These are phyloP conservation scores for Aphelocoma californica DNA, from an alignment of 2,797 vertebrate species.

Conservation along the genomic window DNA sequence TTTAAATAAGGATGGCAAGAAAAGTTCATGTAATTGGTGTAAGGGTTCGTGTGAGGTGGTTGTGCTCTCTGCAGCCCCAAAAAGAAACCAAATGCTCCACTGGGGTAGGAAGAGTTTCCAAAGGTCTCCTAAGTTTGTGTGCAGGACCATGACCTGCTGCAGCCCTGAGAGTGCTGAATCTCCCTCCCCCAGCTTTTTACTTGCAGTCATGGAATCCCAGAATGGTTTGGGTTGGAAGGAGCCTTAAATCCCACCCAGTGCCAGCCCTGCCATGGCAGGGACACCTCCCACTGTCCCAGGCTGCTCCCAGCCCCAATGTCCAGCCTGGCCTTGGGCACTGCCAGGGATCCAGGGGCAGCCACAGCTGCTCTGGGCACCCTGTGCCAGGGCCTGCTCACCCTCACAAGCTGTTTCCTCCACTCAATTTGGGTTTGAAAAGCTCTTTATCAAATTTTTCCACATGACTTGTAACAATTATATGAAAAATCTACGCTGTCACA, in stretches of 20 bases:
- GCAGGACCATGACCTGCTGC: neutral
- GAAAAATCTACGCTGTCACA: neutral
- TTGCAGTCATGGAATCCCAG: neutral
- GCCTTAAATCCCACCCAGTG: accelerated
- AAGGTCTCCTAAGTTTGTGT: neutral
- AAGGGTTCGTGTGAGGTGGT: neutral
- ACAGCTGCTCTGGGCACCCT: neutral
- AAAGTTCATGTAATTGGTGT: neutral
- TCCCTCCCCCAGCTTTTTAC: accelerated
- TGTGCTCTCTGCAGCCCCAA: neutral
- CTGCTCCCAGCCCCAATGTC: neutral
- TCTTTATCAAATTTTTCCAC: neutral
- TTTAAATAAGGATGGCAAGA: neutral
- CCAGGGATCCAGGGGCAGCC: neutral
- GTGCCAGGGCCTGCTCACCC: neutral
- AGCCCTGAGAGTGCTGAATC: neutral
- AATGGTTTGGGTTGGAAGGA: accelerated
- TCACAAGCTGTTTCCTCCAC: neutral
- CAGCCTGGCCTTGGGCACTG: neutral
- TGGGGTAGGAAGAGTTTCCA: neutral
- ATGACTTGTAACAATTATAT: neutral
- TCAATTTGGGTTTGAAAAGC: accelerated
- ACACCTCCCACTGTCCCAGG: neutral
- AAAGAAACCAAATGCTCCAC: neutral
- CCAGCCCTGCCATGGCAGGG: neutral